phyloP scores from a whole-genome alignment of 2,888 invertebrate species.

The Allacma fusca region DNA sequence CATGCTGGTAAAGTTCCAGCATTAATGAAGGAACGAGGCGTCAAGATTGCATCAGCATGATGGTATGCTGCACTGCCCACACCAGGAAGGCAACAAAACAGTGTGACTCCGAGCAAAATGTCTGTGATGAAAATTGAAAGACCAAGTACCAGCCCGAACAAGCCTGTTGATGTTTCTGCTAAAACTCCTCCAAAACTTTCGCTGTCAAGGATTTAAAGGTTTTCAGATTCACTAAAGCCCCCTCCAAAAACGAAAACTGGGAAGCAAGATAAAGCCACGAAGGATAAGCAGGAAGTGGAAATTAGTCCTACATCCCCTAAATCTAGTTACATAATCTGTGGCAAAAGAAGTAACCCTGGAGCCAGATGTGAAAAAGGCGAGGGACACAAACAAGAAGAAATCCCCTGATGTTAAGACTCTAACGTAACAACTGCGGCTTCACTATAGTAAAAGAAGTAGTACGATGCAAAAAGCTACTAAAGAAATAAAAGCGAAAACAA shows the following conservation, averaged over 20 bases:
- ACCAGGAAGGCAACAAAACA: conserved; percentile 39
- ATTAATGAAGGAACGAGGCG: conserved; percentile 58
- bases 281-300: conserved; percentile 23
- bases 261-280: neutral
- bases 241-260: conserved; percentile 21
- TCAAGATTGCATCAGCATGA: conserved; percentile 46
- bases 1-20: conserved; percentile 59
- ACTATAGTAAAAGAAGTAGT: conserved; percentile 16
- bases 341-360: neutral
- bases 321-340: conserved; percentile 18
- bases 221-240: conserved; percentile 27
- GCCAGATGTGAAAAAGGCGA: neutral
- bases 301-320: neutral
- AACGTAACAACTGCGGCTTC: neutral
- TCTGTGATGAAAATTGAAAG: conserved; percentile 33
- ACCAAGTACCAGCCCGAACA: conserved; percentile 39
- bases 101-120: conserved; percentile 32
- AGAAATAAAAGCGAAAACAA: conserved; percentile 34
- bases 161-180: conserved; percentile 37
- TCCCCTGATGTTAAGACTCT: conserved; percentile 18
- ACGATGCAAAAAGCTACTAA: conserved; percentile 40
- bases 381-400: neutral
- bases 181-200: conserved; percentile 51
- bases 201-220: conserved; percentile 27
- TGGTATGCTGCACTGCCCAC: conserved; percentile 33